Evolutionary conservation across 2,888 invertebrate species (phyloP).

Genomic region (Hypercompe scribonia): DNA sequence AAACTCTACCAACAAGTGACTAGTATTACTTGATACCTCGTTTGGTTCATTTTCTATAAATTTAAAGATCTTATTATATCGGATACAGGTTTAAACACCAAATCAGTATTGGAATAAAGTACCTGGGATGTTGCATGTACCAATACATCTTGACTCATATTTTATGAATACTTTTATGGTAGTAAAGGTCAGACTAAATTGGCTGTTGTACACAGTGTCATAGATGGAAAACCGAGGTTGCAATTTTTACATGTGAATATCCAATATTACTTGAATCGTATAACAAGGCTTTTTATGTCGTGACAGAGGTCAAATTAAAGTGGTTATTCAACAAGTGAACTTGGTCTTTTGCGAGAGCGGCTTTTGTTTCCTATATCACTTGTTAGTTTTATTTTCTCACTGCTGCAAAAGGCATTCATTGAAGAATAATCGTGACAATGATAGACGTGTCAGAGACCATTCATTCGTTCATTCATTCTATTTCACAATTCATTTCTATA

Average conservation of each 20-base stretch:
- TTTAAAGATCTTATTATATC: conserved; percentile 7
- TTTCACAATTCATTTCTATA: no score
- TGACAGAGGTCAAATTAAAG: conserved; percentile 37
- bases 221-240: conserved; percentile 49
- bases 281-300: conserved; percentile 23
- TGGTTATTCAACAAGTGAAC: conserved; percentile 46
- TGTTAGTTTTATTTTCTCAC: conserved; percentile 51
- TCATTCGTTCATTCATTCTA: background rate
- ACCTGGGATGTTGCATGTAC: conserved; percentile 19
- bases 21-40: conserved; percentile 28
- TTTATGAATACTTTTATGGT: conserved; percentile 20
- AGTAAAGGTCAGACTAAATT: conserved; percentile 41
- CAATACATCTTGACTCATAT: conserved; percentile 37
- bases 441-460: background rate
- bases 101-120: conserved; percentile 16
- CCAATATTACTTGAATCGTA: conserved; percentile 39
- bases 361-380: conserved; percentile 59
- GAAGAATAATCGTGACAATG: conserved; percentile 19
- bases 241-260: conserved; percentile 10
- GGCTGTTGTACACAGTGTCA: conserved; percentile 36
- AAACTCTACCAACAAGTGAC: conserved; percentile 13
- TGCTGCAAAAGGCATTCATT: conserved; percentile 20
- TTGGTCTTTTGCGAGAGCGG: conserved; percentile 35
- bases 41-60: conserved; percentile 15
- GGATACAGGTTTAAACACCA: background rate